Percentiles rank a stretch among this genome's conserved stretches.
These are phyloP conservation scores for Actenoides lindsayi DNA, from an alignment of 2,113 vertebrate species.

Conservation along the genomic window DNA sequence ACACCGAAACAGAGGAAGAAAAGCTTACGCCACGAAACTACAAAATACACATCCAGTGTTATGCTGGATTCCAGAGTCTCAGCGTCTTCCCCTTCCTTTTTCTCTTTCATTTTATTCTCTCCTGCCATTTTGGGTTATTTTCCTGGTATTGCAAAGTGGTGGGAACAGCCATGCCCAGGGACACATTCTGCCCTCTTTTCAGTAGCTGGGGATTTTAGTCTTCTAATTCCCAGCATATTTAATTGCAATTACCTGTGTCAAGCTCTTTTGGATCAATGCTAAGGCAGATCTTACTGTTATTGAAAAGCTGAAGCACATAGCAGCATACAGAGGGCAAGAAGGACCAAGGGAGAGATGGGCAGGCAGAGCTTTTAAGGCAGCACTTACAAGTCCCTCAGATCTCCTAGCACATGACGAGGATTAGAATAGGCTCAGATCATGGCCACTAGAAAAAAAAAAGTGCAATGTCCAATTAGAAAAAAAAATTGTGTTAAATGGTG, in stretches of 20 bases:
- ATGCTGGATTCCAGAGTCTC: not conserved
- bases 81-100: not conserved
- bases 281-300: not conserved
- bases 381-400: not conserved
- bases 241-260: slow-evolving; percentile 21
- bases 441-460: not conserved
- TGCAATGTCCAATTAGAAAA: not conserved
- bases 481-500: no score
- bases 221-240: slow-evolving; percentile 18
- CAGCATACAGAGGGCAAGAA: not conserved
- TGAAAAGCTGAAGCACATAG: not conserved
- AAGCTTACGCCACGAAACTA: not conserved
- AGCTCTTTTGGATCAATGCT: slow-evolving; percentile 19
- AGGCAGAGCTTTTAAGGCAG: slow-evolving; percentile 19
- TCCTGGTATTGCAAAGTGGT: not conserved
- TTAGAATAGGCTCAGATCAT: not conserved
- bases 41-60: not conserved
- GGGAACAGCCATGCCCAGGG: not conserved
- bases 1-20: not conserved
- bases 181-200: not conserved
- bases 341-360: not conserved
- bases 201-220: not conserved
- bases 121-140: not conserved
- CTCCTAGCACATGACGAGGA: not conserved
- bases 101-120: not conserved